Evolutionary conservation across 1,140 invertebrate species (phyloP).

Genomic region (Cylas formicarius): DNA sequence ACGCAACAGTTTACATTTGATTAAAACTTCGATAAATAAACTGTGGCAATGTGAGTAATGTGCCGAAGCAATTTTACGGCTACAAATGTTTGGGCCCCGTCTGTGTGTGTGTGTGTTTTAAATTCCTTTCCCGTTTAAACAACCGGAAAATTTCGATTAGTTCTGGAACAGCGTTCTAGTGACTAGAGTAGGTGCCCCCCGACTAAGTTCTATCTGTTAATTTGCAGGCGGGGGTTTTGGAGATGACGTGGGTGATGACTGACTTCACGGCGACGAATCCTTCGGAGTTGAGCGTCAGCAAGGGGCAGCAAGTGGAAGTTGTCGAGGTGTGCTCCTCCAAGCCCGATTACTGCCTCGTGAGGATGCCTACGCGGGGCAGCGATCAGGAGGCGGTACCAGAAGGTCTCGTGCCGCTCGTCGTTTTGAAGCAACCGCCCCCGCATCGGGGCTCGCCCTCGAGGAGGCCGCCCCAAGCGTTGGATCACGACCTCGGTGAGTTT

Average conservation of each 20-base stretch:
- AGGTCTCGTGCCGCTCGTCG: constrained; percentile 74
- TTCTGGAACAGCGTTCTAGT: too few species aligned
- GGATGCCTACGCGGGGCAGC: constrained; percentile 49
- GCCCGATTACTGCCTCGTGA: constrained; percentile 59
- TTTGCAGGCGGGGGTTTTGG: constrained; percentile 59
- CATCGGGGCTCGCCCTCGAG: constrained; percentile 56
- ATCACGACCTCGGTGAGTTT: constrained; percentile 44
- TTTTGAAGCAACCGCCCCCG: constrained; percentile 71
- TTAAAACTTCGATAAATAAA: too few species aligned
- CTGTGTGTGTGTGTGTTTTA: too few species aligned
- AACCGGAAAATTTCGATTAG: too few species aligned
- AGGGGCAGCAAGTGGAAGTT: constrained; percentile 89
- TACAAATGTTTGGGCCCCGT: too few species aligned
- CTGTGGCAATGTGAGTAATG: too few species aligned
- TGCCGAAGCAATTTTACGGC: too few species aligned
- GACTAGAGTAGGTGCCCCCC: too few species aligned
- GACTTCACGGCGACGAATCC: constrained; percentile 67
- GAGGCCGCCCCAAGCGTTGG: constrained; percentile 33
- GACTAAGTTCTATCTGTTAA: too few species aligned
- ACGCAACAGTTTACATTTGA: too few species aligned
- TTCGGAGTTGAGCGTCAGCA: constrained; percentile 69
- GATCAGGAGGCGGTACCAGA: constrained; percentile 58
- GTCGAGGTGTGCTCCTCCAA: constrained; percentile 58
- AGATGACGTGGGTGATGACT: constrained; percentile 81
- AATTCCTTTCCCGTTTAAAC: too few species aligned